A percentile compares a stretch with the other conserved stretches of the same genome.
phyloP scores from a whole-genome alignment of 2,888 invertebrate species.

The Napeogenes sylphis region DNA sequence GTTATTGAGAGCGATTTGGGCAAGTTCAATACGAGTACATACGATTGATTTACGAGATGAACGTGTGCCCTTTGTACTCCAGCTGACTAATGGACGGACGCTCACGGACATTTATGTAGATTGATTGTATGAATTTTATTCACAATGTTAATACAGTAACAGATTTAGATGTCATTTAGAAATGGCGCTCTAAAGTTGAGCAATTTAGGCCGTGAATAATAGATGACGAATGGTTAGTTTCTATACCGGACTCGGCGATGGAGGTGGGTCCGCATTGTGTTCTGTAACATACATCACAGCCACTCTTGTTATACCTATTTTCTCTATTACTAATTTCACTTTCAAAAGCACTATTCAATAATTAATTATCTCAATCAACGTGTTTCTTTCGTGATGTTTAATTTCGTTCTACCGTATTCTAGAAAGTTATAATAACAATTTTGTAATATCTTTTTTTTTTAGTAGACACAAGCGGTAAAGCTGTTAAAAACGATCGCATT shows the following conservation, averaged over 20 bases:
- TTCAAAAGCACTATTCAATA: neutral
- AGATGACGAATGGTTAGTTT: slow-evolving; percentile 74
- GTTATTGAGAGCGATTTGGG: slow-evolving; percentile 74
- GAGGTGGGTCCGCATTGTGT: slow-evolving; percentile 64
- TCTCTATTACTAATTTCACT: slow-evolving; percentile 5
- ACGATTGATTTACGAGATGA: slow-evolving; percentile 76
- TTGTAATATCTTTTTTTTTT: neutral
- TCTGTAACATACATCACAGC: slow-evolving; percentile 14
- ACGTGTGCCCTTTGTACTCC: slow-evolving; percentile 77
- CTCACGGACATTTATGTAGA: slow-evolving; percentile 78
- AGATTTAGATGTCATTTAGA: slow-evolving; percentile 79
- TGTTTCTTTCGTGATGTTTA: too few relatives aligned
- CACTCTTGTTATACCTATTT: slow-evolving; percentile 3
- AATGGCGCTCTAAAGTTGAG: slow-evolving; percentile 78
- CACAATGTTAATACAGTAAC: slow-evolving; percentile 78
- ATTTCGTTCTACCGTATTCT: too few relatives aligned
- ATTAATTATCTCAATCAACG: neutral
- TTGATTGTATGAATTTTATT: slow-evolving; percentile 79
- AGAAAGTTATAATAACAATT: too few relatives aligned
- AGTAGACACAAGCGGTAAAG: neutral
- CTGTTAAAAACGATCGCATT: slow-evolving; percentile 43
- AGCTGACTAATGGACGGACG: slow-evolving; percentile 77
- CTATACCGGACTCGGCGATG: slow-evolving; percentile 59
- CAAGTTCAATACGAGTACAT: slow-evolving; percentile 72
- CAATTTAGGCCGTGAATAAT: slow-evolving; percentile 78